phyloP scores from a whole-genome alignment of 2,797 vertebrate genomes.

The Hipposideros larvatus region DNA sequence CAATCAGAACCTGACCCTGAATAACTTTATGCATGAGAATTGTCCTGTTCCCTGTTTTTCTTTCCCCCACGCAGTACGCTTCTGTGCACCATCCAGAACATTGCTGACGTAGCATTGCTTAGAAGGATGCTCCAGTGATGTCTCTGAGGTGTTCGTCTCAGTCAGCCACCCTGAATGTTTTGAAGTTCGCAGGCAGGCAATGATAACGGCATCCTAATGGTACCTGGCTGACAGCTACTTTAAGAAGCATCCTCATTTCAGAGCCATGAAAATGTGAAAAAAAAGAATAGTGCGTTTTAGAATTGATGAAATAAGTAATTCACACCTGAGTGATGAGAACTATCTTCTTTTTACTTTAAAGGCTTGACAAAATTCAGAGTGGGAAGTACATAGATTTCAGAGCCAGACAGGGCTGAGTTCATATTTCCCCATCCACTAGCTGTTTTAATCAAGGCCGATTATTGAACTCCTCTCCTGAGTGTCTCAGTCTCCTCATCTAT shows the following conservation, averaged over 20 bases:
- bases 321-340: slow-evolving; percentile 21
- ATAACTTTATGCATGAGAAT: not conserved
- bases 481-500: not conserved
- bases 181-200: not conserved
- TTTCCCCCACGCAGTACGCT: not conserved
- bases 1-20: not conserved
- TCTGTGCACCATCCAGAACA: not conserved
- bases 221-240: slow-evolving; percentile 6
- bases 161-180: not conserved
- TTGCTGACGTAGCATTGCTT: fast-evolving
- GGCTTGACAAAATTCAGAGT: not conserved
- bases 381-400: not conserved
- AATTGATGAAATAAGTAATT: slow-evolving; percentile 58
- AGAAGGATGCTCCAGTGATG: not conserved
- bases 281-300: not conserved
- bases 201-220: not conserved
- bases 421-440: not conserved
- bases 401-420: not conserved
- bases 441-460: not conserved
- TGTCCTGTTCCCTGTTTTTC: too few species aligned
- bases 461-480: not conserved
- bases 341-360: slow-evolving; percentile 30
- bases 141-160: not conserved
- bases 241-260: slow-evolving; percentile 42
- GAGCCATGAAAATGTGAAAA: not conserved